Evolutionary conservation across 2,113 vertebrate genomes (phyloP).

Genomic region (Anser brachyrhynchus): DNA sequence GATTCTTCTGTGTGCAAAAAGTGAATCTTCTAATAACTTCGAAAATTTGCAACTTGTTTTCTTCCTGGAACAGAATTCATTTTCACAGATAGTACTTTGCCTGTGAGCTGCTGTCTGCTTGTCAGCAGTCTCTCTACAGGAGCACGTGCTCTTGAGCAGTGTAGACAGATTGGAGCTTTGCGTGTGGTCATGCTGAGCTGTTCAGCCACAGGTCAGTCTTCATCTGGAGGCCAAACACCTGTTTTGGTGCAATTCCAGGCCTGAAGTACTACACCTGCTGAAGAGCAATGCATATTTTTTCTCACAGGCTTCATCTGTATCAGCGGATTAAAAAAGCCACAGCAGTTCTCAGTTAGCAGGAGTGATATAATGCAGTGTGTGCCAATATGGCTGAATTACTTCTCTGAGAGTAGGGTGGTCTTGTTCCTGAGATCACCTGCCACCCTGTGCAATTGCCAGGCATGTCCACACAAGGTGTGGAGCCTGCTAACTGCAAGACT

Average conservation of each 20-base stretch:
- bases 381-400: background rate
- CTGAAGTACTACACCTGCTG: background rate
- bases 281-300: background rate
- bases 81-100: background rate
- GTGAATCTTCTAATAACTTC: background rate
- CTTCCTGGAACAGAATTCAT: background rate
- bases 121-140: background rate
- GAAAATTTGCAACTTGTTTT: background rate
- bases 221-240: background rate
- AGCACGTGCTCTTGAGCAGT: background rate
- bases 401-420: background rate
- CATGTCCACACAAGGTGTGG: background rate
- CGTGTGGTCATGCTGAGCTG: background rate
- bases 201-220: background rate
- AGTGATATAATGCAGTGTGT: background rate
- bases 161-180: background rate
- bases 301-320: background rate
- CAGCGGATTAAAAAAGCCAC: background rate
- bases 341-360: accelerated
- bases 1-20: background rate
- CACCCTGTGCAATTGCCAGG: background rate
- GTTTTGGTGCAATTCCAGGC: background rate
- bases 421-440: background rate
- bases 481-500: background rate
- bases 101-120: background rate